phyloP scores from a whole-genome alignment of 2,888 invertebrate genomes.

The Epinotia demarniana region DNA sequence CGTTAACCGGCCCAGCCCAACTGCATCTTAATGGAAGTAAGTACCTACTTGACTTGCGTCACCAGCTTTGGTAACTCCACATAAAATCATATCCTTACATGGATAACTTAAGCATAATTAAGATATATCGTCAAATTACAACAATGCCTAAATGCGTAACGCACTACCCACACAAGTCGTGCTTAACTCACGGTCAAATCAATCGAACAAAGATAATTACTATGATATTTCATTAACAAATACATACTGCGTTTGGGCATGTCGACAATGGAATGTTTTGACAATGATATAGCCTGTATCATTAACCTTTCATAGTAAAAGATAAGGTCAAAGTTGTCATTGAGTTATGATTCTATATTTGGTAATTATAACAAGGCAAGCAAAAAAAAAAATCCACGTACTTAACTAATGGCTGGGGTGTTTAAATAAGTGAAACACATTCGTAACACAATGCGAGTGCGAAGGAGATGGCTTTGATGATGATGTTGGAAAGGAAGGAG shows the following conservation, averaged over 20 bases:
- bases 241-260: slow-evolving; percentile 25
- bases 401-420: neutral
- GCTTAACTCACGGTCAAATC: slow-evolving; percentile 25
- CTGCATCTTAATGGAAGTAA: neutral
- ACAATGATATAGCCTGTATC: slow-evolving; percentile 34
- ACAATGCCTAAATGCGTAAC: slow-evolving; percentile 19
- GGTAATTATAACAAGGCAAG: neutral
- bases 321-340: slow-evolving; percentile 28
- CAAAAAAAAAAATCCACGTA: neutral
- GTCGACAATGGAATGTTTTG: slow-evolving; percentile 29
- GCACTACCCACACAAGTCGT: slow-evolving; percentile 19
- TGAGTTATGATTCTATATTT: slow-evolving; percentile 22
- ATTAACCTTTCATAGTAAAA: slow-evolving; percentile 21
- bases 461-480: too few species aligned
- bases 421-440: neutral
- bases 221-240: slow-evolving; percentile 35
- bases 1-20: neutral
- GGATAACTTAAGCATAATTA: slow-evolving; percentile 16
- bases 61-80: neutral
- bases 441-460: neutral
- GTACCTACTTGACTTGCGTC: neutral
- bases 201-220: slow-evolving; percentile 35
- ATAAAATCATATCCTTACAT: neutral
- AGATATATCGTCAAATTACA: slow-evolving; percentile 10
- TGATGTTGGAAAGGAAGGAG: too few species aligned